Conservation (phyloP, 2,888 invertebrate species). For the Andrena bicolor region DNA sequence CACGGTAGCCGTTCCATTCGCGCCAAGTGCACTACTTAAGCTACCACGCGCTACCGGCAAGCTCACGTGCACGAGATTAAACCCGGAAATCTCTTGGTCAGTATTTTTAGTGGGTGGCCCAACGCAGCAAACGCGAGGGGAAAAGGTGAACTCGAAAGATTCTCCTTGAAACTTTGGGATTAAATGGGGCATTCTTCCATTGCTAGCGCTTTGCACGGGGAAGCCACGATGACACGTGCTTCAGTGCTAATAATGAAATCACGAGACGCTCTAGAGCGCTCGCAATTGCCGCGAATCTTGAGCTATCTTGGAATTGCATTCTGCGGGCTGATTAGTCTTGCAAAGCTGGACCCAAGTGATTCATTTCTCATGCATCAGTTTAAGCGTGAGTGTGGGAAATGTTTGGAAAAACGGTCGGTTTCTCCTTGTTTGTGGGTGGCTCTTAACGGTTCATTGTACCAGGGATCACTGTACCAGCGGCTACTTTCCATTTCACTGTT, state of each 20-base stretch:
- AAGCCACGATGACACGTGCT: background rate
- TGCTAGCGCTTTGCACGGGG: background rate
- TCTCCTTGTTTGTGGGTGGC: constrained; percentile 9
- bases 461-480: background rate
- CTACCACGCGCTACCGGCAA: background rate
- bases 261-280: background rate
- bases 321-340: background rate
- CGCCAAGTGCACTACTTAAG: constrained; percentile 45
- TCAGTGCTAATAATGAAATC: constrained; percentile 12
- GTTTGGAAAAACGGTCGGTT: constrained; percentile 18
- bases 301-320: background rate
- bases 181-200: background rate
- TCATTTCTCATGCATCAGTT: background rate
- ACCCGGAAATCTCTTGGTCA: background rate
- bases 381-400: constrained; percentile 22
- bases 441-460: constrained; percentile 32
- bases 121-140: background rate
- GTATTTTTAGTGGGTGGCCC: constrained; percentile 43
- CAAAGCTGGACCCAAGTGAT: background rate
- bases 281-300: background rate
- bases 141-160: constrained; percentile 15
- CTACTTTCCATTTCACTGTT: constrained; percentile 33
- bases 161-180: constrained; percentile 24
- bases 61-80: background rate
- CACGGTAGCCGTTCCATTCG: constrained; percentile 11